These are phyloP conservation scores for Syngnathus scovelli DNA, from an alignment of 2,113 vertebrate species.

Conservation along the genomic window DNA sequence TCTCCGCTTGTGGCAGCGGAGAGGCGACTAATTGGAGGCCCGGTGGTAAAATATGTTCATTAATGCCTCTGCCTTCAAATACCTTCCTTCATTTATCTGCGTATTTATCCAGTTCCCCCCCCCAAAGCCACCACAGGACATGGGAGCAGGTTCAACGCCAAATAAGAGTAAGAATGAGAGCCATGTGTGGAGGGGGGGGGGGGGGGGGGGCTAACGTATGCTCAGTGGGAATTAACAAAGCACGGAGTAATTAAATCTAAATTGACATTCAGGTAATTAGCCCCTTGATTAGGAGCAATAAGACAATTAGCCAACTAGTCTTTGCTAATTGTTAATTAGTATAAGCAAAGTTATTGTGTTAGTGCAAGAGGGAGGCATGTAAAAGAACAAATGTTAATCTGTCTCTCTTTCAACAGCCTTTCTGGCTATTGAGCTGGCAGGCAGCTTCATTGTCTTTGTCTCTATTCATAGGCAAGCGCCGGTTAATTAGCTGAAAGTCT, in stretches of 20 bases:
- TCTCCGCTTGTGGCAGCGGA: conserved; percentile 54
- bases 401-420: conserved; percentile 67
- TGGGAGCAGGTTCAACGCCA: conserved; percentile 45
- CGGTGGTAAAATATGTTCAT: conserved; percentile 67
- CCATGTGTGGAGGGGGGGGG: conserved; percentile 33
- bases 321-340: conserved; percentile 84
- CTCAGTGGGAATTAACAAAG: conserved; percentile 81
- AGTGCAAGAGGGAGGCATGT: conserved; percentile 71
- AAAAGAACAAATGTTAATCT: conserved; percentile 79
- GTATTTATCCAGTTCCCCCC: conserved; percentile 57
- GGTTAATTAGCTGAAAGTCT: conserved; percentile 65
- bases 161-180: conserved; percentile 28
- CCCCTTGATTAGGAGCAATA: conserved; percentile 83
- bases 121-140: conserved; percentile 46
- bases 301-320: conserved; percentile 80
- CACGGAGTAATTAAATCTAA: conserved; percentile 84
- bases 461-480: conserved; percentile 50
- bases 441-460: conserved; percentile 59
- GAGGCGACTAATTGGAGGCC: conserved; percentile 68
- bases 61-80: conserved; percentile 68
- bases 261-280: conserved; percentile 84
- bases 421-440: conserved; percentile 55
- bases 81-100: conserved; percentile 67
- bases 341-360: conserved; percentile 79
- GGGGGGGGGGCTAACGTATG: conserved; percentile 63